phyloP scores from a whole-genome alignment of 2,113 vertebrate genomes.

The Anguilla rostrata region DNA sequence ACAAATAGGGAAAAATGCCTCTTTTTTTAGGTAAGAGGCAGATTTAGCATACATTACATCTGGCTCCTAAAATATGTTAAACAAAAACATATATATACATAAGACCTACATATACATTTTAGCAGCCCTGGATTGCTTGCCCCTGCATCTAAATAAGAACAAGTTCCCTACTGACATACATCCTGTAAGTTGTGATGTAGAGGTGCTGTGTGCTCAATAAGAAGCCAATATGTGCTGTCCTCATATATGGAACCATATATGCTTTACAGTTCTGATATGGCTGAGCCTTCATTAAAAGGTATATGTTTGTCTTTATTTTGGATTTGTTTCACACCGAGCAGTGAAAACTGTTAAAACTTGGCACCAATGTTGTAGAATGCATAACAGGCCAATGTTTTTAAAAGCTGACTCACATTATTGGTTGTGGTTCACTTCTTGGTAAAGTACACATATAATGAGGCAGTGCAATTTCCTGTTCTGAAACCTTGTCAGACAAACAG shows the following conservation, averaged over 20 bases:
- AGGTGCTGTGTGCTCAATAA: too few species aligned
- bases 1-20: neutral
- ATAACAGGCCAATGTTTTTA: neutral
- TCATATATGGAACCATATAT: too few species aligned
- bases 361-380: neutral
- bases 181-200: too few species aligned
- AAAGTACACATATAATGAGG: neutral
- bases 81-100: too few species aligned
- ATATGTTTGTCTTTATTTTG: neutral
- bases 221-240: too few species aligned
- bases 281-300: neutral
- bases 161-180: too few species aligned
- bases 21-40: neutral
- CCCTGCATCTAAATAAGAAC: too few species aligned
- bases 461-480: constrained; percentile 4
- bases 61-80: too few species aligned
- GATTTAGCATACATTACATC: too few species aligned
- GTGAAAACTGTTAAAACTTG: neutral
- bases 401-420: neutral
- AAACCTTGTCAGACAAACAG: neutral
- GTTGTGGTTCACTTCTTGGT: neutral
- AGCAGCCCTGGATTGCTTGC: too few species aligned
- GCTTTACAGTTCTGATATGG: neutral
- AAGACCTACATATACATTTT: too few species aligned
- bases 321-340: neutral